Percentiles rank a stretch among this genome's conserved stretches.
phyloP scores from a whole-genome alignment of 2,113 vertebrate species.

The Thomomys bottae region DNA sequence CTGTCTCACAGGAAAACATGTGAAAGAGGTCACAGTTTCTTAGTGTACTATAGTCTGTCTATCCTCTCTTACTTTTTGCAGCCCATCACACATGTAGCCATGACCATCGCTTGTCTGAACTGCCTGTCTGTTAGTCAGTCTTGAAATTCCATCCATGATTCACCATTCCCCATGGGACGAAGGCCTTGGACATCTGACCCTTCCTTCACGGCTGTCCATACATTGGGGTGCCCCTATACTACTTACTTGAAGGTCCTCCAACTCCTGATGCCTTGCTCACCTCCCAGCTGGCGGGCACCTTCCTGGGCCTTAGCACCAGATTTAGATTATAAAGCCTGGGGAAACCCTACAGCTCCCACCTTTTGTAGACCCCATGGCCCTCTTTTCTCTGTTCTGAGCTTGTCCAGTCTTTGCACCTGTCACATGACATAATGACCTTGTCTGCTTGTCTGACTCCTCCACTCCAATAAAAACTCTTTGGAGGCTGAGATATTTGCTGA shows the following conservation, averaged over 20 bases:
- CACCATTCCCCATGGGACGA: neutral
- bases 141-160: neutral
- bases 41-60: neutral
- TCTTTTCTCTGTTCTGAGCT: neutral
- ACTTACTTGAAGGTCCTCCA: rapidly evolving
- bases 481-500: neutral
- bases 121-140: neutral
- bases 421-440: neutral
- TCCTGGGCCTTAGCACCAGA: neutral
- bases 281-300: neutral
- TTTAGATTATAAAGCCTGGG: neutral
- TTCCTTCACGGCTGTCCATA: neutral
- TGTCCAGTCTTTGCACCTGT: neutral
- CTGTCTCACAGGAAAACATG: neutral
- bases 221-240: neutral
- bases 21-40: neutral
- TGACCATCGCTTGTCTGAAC: neutral
- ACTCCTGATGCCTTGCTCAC: rapidly evolving
- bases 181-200: neutral
- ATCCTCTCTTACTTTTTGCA: too few relatives aligned
- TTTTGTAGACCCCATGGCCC: neutral
- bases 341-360: neutral
- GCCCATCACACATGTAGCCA: rapidly evolving
- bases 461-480: neutral
- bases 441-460: neutral